phyloP scores from a whole-genome alignment of 2,113 vertebrate species.

The Mirza zaza region DNA sequence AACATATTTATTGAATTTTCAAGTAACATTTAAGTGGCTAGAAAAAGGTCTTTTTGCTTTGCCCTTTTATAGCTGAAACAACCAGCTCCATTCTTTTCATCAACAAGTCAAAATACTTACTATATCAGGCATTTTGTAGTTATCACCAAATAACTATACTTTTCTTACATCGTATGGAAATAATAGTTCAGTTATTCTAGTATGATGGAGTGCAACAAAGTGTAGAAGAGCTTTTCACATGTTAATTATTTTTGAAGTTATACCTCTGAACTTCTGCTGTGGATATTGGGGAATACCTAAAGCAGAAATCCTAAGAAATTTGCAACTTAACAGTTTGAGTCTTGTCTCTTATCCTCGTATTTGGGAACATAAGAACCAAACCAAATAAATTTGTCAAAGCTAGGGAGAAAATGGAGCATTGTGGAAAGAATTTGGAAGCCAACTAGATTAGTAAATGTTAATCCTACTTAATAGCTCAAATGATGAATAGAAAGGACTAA shows the following conservation, averaged over 20 bases:
- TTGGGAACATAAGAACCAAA: constrained; percentile 3
- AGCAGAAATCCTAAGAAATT: constrained; percentile 35
- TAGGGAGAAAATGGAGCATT: background rate
- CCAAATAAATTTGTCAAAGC: background rate
- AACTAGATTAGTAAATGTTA: background rate
- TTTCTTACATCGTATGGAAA: background rate
- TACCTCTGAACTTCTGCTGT: background rate
- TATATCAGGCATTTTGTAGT: background rate
- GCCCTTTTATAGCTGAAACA: background rate
- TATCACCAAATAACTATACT: background rate
- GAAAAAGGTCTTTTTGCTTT: background rate
- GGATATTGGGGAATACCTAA: constrained; percentile 18
- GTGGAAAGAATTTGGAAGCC: background rate
- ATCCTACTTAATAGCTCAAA: background rate
- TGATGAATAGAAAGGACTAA: background rate
- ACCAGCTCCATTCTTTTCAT: background rate
- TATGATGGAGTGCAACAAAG: background rate
- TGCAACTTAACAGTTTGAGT: background rate
- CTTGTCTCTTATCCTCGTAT: background rate
- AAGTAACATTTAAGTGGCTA: background rate
- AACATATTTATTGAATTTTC: background rate
- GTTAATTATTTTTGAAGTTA: background rate
- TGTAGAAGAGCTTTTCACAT: background rate
- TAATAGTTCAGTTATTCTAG: background rate
- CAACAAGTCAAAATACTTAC: background rate